Conservation (phyloP, 1,140 invertebrate genomes). For the Oreohelix idahoensis region DNA sequence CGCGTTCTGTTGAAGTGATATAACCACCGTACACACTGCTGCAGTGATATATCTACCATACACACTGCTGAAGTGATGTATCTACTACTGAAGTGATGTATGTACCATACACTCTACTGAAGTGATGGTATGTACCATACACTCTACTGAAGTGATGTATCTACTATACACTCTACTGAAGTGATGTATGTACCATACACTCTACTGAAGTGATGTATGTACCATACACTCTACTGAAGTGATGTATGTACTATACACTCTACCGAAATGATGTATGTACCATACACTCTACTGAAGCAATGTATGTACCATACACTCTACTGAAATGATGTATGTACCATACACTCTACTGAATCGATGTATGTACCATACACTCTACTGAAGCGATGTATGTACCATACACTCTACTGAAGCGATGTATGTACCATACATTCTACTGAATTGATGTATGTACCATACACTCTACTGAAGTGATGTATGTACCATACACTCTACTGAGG, state of each 20-base stretch:
- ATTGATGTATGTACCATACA: no score
- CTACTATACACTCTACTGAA: no score
- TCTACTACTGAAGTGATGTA: no score
- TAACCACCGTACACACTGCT: no score
- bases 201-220: no score
- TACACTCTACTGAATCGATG: not conserved
- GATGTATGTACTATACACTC: not conserved
- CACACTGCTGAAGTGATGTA: no score
- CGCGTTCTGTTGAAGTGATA: no score
- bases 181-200: no score
- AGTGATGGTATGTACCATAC: no score
- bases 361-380: not conserved
- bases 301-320: not conserved
- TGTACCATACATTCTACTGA: not conserved
- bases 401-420: not conserved
- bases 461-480: not conserved
- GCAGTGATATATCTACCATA: no score
- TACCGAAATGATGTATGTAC: not conserved
- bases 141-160: no score
- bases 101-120: no score
- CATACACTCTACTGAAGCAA: not conserved
- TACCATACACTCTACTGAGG: not conserved
- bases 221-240: not conserved
- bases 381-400: not conserved
- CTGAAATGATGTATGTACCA: not conserved